A percentile compares a stretch with the other conserved stretches of the same genome.
Conservation (phyloP, 2,113 vertebrate genomes). For the Ailuropoda melanoleuca region DNA sequence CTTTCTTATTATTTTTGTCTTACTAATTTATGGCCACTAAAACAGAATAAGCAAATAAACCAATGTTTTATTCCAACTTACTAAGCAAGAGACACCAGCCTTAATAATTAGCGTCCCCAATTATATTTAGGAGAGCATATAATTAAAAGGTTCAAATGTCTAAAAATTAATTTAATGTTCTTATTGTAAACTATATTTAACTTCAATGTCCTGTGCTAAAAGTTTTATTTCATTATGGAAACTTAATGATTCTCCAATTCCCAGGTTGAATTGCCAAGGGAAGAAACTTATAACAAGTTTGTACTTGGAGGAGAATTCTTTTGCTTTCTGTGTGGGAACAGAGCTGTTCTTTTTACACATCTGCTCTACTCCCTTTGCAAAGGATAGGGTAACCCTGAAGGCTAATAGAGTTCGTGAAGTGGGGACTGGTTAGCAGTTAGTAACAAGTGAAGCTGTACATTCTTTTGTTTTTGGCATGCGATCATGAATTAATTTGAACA, state of each 20-base stretch:
- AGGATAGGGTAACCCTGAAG: background rate
- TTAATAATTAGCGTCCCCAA: background rate
- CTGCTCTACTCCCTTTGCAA: background rate
- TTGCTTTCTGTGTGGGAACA: background rate
- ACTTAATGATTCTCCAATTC: background rate
- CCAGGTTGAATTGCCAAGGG: background rate
- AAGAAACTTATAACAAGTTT: background rate
- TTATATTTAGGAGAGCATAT: background rate
- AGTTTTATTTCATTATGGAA: conserved; percentile 35
- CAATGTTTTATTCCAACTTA: background rate
- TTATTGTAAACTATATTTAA: background rate
- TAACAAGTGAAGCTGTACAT: background rate
- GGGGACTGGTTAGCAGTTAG: background rate
- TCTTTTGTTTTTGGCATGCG: background rate
- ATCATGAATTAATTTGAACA: background rate
- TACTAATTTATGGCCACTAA: background rate
- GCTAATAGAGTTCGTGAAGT: background rate
- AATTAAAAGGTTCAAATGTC: background rate
- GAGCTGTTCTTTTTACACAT: background rate
- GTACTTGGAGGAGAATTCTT: background rate
- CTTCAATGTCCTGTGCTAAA: background rate
- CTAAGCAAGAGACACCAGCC: background rate
- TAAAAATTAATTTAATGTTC: background rate
- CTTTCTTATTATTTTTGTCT: background rate
- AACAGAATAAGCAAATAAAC: background rate